phyloP scores from a whole-genome alignment of 1,140 invertebrate species.

The Hycleus phaleratus region DNA sequence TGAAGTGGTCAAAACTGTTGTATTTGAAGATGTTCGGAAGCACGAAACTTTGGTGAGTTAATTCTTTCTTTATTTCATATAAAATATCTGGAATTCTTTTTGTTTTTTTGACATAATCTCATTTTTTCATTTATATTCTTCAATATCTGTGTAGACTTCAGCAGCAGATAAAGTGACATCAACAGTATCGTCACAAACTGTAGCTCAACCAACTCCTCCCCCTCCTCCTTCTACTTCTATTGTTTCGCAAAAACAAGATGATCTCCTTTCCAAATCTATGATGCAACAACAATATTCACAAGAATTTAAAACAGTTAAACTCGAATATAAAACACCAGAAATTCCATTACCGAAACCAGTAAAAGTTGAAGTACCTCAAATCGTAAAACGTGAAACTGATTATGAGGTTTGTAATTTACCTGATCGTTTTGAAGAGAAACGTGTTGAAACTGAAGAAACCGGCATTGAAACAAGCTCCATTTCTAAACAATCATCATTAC shows the following conservation, averaged over 20 bases:
- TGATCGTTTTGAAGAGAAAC: slow-evolving; percentile 29
- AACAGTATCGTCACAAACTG: slow-evolving; percentile 17
- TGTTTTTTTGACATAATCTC: slow-evolving; percentile 10
- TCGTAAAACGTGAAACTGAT: slow-evolving; percentile 20
- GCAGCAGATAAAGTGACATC: slow-evolving; percentile 34
- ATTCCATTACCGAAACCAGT: slow-evolving; percentile 29
- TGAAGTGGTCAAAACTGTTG: slow-evolving; percentile 57
- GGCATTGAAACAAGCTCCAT: slow-evolving; percentile 40
- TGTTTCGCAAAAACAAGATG: background rate
- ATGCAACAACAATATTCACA: slow-evolving; percentile 31
- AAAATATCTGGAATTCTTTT: slow-evolving; percentile 2
- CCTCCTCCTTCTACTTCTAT: slow-evolving; percentile 20
- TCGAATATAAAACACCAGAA: slow-evolving; percentile 30
- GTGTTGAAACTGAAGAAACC: slow-evolving; percentile 26
- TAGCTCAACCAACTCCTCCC: slow-evolving; percentile 1
- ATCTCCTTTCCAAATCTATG: slow-evolving; percentile 24
- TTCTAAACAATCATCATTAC: slow-evolving; percentile 39
- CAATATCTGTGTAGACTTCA: slow-evolving; percentile 25
- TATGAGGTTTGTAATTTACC: slow-evolving; percentile 20
- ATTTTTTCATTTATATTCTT: slow-evolving; percentile 18
- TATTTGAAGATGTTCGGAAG: slow-evolving; percentile 50
- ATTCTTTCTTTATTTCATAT: slow-evolving; percentile 5
- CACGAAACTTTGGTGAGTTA: slow-evolving; percentile 39
- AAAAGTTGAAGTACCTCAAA: slow-evolving; percentile 6
- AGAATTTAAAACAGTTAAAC: slow-evolving; percentile 29